These are phyloP conservation scores for Acanthiza pusilla DNA, from an alignment of 2,797 vertebrate genomes.

Conservation along the genomic window DNA sequence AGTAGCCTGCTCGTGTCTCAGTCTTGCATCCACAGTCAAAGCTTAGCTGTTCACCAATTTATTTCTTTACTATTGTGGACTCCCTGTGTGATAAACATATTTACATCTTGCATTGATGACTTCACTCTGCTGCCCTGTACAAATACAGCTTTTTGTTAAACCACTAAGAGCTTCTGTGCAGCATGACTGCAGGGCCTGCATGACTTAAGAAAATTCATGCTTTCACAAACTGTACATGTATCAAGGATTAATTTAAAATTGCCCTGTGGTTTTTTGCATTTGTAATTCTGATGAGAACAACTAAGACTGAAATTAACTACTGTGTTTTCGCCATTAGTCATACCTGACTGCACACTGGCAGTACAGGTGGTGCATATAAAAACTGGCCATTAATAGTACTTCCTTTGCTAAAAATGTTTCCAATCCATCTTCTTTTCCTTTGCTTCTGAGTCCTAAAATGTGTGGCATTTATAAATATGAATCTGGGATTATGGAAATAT, in stretches of 20 bases:
- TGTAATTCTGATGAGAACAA: not conserved
- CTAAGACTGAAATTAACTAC: not conserved
- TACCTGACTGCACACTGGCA: not conserved
- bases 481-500: not conserved
- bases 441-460: not conserved
- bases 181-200: not conserved
- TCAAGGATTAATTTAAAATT: not conserved
- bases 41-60: not conserved
- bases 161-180: not conserved
- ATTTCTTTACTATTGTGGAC: not conserved
- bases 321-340: not conserved
- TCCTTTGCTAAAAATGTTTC: not conserved
- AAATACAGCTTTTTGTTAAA: not conserved
- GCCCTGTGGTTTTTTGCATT: not conserved
- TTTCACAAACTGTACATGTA: not conserved
- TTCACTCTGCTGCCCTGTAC: not conserved
- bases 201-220: not conserved
- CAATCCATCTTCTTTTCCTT: not conserved
- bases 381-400: not conserved
- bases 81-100: not conserved
- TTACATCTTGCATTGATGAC: not conserved
- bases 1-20: not conserved
- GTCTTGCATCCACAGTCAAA: not conserved
- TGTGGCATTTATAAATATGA: not conserved
- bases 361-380: not conserved